Conservation (phyloP, 2,888 invertebrate genomes). For the Brachynemurus nebulosus region DNA sequence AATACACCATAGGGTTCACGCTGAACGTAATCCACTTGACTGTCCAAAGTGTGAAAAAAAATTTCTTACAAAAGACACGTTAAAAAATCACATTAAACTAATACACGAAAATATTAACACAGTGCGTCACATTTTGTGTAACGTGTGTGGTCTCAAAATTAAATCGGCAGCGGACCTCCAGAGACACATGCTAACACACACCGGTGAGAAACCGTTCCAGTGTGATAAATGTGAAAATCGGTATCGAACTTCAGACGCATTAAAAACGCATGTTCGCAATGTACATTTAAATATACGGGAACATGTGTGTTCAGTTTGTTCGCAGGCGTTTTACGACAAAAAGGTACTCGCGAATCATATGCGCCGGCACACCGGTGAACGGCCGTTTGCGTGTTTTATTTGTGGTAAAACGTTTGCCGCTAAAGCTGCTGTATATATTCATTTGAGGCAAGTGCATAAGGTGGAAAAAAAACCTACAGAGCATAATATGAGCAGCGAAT, state of each 20-base stretch:
- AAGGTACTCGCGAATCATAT: neutral
- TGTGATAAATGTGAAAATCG: neutral
- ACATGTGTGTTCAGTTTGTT: neutral
- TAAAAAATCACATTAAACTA: neutral
- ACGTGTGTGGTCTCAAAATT: neutral
- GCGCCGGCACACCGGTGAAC: neutral
- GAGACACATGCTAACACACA: slow-evolving; percentile 1
- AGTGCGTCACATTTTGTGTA: neutral
- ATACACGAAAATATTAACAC: neutral
- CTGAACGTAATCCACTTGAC: neutral
- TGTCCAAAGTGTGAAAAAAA: neutral
- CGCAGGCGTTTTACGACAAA: neutral
- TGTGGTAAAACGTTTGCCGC: neutral
- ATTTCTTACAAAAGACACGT: neutral
- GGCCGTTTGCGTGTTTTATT: neutral
- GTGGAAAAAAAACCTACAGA: too few species aligned
- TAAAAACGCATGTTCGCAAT: neutral
- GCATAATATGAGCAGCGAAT: too few species aligned
- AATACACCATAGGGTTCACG: neutral
- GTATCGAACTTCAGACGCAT: neutral
- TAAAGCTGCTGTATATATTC: neutral
- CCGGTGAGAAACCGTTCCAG: neutral
- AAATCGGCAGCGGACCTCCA: neutral
- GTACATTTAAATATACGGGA: neutral
- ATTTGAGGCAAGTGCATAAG: too few species aligned